Percentiles rank a stretch among this genome's conserved stretches.
These are phyloP conservation scores for Lutra lutra DNA, from an alignment of 2,797 vertebrate species.

Conservation along the genomic window DNA sequence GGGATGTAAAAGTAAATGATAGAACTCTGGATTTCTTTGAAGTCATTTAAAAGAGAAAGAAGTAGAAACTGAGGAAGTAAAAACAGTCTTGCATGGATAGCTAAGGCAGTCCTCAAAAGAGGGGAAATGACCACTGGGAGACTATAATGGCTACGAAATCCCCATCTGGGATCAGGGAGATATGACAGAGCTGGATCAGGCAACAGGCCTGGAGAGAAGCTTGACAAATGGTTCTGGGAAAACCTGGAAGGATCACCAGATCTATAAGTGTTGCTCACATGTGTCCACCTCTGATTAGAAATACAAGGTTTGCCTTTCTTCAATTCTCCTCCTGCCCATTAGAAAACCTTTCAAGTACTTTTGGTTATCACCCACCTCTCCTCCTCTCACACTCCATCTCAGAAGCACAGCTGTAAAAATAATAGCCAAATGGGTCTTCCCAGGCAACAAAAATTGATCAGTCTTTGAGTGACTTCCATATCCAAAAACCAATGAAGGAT, in stretches of 20 bases:
- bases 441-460: neutral
- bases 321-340: neutral
- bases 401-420: neutral
- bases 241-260: neutral
- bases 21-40: neutral
- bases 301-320: neutral
- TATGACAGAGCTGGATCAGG: neutral
- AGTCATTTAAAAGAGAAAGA: neutral
- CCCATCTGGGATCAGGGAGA: neutral
- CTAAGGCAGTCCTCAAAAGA: neutral
- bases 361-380: neutral
- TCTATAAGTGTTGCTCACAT: neutral
- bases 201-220: neutral
- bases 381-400: neutral
- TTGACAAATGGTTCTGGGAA: neutral
- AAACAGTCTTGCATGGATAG: neutral
- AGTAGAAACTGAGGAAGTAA: neutral
- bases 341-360: neutral
- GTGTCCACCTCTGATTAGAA: neutral
- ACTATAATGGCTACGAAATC: rapidly evolving
- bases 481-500: neutral
- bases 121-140: neutral
- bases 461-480: neutral
- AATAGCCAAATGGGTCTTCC: neutral
- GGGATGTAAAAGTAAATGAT: neutral